Evolutionary conservation across 2,888 invertebrate species (phyloP).

Genomic region (Myopa tessellatipennis): DNA sequence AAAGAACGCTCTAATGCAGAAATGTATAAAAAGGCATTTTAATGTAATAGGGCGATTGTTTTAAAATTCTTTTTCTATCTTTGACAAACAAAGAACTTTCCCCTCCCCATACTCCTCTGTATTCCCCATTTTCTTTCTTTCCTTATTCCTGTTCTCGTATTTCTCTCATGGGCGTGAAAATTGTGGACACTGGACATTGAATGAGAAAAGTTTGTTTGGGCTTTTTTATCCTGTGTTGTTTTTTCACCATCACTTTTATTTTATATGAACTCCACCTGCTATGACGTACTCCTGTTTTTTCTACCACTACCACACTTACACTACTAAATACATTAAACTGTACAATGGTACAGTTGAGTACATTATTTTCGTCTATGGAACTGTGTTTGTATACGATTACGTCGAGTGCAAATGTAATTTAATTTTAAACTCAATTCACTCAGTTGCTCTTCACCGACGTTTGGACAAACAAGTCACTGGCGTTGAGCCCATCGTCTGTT

Average conservation of each 20-base stretch:
- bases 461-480: too few relatives aligned
- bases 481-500: too few relatives aligned
- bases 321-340: too few relatives aligned
- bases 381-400: slow-evolving; percentile 15
- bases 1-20: slow-evolving; percentile 27
- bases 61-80: slow-evolving; percentile 4
- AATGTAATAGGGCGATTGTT: not conserved
- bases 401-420: slow-evolving; percentile 32
- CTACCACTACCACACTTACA: not conserved
- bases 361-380: not conserved
- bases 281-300: not conserved
- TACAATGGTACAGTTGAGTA: not conserved
- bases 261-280: slow-evolving; percentile 24
- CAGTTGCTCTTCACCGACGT: not conserved
- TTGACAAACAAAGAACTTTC: not conserved
- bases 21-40: slow-evolving; percentile 22
- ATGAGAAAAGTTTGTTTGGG: slow-evolving; percentile 10
- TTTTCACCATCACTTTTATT: slow-evolving; percentile 29
- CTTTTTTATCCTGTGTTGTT: not conserved
- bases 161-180: not conserved
- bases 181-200: not conserved
- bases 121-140: not conserved
- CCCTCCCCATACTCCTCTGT: not conserved
- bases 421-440: slow-evolving; percentile 31
- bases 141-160: not conserved